Base-by-base conservation (phyloP, 2,888 invertebrate genomes). In the Drosophila villosipedis region DNA sequence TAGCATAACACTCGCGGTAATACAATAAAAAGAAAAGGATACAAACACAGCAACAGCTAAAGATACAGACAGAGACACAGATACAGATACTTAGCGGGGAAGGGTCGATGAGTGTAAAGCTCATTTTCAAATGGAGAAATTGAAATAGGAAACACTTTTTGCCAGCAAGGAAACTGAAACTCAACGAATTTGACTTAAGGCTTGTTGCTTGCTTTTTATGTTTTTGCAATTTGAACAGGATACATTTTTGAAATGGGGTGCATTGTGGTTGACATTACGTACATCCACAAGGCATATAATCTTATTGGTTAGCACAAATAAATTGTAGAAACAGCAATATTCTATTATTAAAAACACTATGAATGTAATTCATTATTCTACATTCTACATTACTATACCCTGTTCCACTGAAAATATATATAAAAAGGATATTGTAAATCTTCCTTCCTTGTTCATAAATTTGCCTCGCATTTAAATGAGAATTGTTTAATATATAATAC, bases 1-100 rank as follows among this genome's bases (percentile, higher is more conserved):
- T 91, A 91, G 84, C 92, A 91, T 84, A 91, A 90, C 88, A 87
- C 91, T 88, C 84, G 91, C 86, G 86, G 89, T 84, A 91, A 91
- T 91, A 87, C 90, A 91, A 91, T 86, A 82, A 89, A 90, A 82
- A 87, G 83, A 80, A 90, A 86, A 88, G 88, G 82, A 82, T 84
- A 65, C 67, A 69, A 68, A 70, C 28, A 67, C 66, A 66, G 79
- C 25, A 53, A 35, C 22, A 22, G 69, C 52, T 55, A 68, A 57
- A 68, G 55, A 77, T 50, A 73, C 67, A 67, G 67, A 41, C 53
- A 33, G 35, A 57, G 76, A 62, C 70, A 64, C 65, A 72, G 68
- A 19, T 64, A 64, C 65, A 72, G 68, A 19, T 64, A 59, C 59
- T 41, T 37, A 25, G 53, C 35, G 52, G 33, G 54, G 55, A 60